Evolutionary conservation across 2,113 vertebrate species (phyloP).

Genomic region (Artemisiospiza belli): DNA sequence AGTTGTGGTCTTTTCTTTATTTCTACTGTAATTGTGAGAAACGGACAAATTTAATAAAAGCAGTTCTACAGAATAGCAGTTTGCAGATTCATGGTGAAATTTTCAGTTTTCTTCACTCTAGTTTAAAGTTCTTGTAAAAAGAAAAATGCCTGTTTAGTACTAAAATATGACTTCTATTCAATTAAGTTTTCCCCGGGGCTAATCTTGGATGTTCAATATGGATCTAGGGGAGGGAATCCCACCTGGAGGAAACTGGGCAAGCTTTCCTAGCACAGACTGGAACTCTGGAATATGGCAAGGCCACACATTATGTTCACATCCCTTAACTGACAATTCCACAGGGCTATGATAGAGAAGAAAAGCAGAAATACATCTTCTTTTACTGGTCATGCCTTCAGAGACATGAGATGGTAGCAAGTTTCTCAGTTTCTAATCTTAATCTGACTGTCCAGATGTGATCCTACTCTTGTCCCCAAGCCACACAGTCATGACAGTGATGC

Average conservation of each 20-base stretch:
- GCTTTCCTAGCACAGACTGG: background rate
- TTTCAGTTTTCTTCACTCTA: slow-evolving; percentile 10
- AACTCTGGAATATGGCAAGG: background rate
- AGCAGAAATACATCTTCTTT: background rate
- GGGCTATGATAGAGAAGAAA: background rate
- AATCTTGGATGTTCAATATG: background rate
- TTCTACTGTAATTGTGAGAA: background rate
- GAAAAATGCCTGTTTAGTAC: background rate
- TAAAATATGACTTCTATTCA: background rate
- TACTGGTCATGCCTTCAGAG: background rate
- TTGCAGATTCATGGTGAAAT: background rate
- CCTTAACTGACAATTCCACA: background rate
- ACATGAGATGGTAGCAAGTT: background rate
- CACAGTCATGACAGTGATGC: background rate
- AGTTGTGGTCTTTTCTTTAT: background rate
- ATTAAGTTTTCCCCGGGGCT: background rate
- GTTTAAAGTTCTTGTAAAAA: background rate
- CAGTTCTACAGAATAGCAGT: background rate
- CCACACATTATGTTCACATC: background rate
- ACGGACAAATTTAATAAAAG: background rate
- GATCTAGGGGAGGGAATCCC: background rate
- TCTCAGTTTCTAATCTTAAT: background rate
- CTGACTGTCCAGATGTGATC: background rate
- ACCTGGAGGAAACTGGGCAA: background rate
- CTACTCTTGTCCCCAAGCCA: background rate